Base-by-base conservation (phyloP, 2,113 vertebrate genomes). In the Tupaia chinensis region DNA sequence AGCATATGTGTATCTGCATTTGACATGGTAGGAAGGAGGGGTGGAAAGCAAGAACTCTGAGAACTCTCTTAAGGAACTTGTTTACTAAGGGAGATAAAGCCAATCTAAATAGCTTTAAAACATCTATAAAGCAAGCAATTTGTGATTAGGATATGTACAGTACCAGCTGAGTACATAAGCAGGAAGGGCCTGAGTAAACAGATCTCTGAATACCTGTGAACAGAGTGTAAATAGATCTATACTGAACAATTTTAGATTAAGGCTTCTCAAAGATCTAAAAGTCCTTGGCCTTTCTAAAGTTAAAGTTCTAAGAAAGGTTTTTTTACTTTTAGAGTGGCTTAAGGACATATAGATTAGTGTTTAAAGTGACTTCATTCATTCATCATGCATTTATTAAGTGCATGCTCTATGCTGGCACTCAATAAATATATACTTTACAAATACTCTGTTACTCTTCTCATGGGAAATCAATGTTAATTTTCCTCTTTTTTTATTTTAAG, bases 11-110 rank as follows among this genome's bases (percentile, higher is more conserved):
- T 73, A 73, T 78, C 66, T 73, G 9, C 29, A 61, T 85, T 53
- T 70, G 68, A 5, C 34, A 22, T 1, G 19, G 23, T 22, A n/a
- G 66, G 16, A 86, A 95, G 34, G 15, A 93, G 27, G 23, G 70
- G 11, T 80, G 74, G 79, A 56, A 86, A 91, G 78, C 16, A 82
- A 70, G 80, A 34, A 70, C 17, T 44, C 34, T 2, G 19, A 83
- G 85, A 68, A 54, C 56, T 72, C 61, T 83, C 53, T 95, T 72
- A 73, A 94, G 87, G 82, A 96, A 91, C 81, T 34, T 94, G 15
- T 92, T 93, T 95, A 54, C 87, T 94, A 63, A 93, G 53, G 25
- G 32, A 70, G n/a, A 68, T 29, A 93, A 79, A 88, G n/a, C 25
- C 87, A 84, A 89, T 10, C 9, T 20, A 32, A 54, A 13, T 2